Conservation (phyloP, 2,113 vertebrate species). For the Aleadryas rufinucha region DNA sequence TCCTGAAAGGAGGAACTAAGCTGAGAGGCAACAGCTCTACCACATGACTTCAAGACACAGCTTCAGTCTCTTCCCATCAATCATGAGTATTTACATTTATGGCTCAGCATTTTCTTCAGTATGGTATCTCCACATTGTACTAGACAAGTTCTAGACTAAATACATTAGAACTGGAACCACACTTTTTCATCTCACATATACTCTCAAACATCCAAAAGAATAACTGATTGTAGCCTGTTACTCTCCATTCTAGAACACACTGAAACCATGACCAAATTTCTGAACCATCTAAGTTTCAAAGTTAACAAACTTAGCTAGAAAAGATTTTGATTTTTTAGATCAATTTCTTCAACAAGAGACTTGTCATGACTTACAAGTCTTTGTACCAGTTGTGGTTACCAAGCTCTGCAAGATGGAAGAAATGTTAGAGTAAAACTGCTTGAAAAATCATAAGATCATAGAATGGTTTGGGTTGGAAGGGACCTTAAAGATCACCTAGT, state of each 20-base stretch:
- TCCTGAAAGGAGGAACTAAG: not conserved
- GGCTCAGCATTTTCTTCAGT: not conserved
- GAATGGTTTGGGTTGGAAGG: not conserved
- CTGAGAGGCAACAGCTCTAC: not conserved
- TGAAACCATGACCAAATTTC: not conserved
- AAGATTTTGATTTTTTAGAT: not conserved
- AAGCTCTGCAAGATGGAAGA: not conserved
- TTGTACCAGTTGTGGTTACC: not conserved
- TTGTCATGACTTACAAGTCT: not conserved
- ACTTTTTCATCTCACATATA: not conserved
- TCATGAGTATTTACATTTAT: not conserved
- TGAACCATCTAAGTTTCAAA: not conserved
- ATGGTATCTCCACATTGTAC: fast-evolving
- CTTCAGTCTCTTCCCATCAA: not conserved
- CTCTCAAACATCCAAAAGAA: not conserved
- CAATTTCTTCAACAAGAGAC: not conserved
- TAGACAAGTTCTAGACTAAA: not conserved
- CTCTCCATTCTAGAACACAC: not conserved
- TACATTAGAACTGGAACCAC: not conserved
- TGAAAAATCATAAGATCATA: not conserved
- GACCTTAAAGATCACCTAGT: not conserved
- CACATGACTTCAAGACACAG: not conserved
- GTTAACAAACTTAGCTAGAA: not conserved
- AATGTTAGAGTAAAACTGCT: not conserved
- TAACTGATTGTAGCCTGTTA: not conserved